These are phyloP conservation scores for Colletes gigas DNA, from an alignment of 1,140 invertebrate genomes.

Conservation along the genomic window DNA sequence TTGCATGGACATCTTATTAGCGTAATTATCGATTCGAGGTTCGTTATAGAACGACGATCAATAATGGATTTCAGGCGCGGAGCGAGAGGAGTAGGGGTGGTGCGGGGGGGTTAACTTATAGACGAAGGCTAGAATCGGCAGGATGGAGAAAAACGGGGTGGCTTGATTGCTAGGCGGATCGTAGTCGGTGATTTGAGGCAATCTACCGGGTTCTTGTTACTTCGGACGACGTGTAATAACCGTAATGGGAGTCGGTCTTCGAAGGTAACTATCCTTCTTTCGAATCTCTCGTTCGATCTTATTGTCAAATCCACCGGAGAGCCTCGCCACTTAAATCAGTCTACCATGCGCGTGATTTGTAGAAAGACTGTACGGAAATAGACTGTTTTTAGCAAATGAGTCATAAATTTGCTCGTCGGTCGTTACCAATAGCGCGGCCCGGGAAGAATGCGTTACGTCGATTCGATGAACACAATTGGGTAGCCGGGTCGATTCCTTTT, in stretches of 20 bases:
- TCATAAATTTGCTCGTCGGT: constrained; percentile 30
- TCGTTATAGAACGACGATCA: constrained; percentile 69
- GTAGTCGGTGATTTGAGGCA: constrained; percentile 75
- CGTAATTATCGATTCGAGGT: constrained; percentile 75
- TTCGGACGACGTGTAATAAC: constrained; percentile 75
- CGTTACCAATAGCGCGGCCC: constrained; percentile 3
- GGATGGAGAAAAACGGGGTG: constrained; percentile 66
- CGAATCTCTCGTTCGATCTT: constrained; percentile 66
- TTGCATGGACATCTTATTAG: constrained; percentile 63
- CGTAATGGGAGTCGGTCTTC: constrained; percentile 69
- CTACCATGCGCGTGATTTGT: constrained; percentile 60
- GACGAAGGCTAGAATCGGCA: constrained; percentile 57
- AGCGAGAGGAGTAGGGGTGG: constrained; percentile 17
- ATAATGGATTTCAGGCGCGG: constrained; percentile 62
- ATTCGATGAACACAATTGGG: constrained; percentile 7
- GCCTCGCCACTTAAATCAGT: constrained; percentile 61
- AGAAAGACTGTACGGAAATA: constrained; percentile 45
- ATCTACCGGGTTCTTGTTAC: constrained; percentile 77
- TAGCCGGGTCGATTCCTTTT: neutral
- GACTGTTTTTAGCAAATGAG: constrained; percentile 45
- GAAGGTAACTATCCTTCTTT: constrained; percentile 66
- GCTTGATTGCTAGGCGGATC: constrained; percentile 75
- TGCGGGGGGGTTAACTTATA: constrained; percentile 44
- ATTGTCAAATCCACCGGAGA: constrained; percentile 66
- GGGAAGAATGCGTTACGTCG: constrained; percentile 9